These are phyloP conservation scores for Aplochiton taeniatus DNA, from an alignment of 2,797 vertebrate genomes.

Conservation along the genomic window DNA sequence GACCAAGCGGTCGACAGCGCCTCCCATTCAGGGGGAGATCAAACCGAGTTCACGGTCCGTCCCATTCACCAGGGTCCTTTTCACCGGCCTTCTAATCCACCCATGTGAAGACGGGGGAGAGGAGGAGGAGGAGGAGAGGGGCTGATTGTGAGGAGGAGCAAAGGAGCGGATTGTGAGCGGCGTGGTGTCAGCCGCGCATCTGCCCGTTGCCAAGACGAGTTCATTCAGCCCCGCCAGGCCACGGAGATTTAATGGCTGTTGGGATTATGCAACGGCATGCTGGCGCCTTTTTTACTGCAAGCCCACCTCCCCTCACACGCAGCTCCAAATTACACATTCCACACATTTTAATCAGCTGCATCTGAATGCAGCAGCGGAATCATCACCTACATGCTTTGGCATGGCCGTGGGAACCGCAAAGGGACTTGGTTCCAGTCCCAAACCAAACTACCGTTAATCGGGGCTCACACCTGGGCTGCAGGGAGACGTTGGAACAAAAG, in stretches of 20 bases:
- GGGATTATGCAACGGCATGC: conserved; percentile 72
- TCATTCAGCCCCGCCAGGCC: conserved; percentile 58
- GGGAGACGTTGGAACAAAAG: conserved; percentile 15
- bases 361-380: conserved; percentile 48
- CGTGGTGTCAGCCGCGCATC: conserved; percentile 55
- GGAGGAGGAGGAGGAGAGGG: no score
- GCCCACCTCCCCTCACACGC: conserved; percentile 27
- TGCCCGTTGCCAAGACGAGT: conserved; percentile 67
- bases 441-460: conserved; percentile 20
- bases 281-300: conserved; percentile 49
- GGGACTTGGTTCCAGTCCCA: conserved; percentile 47
- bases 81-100: conserved; percentile 44
- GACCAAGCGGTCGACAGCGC: conserved; percentile 35
- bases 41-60: conserved; percentile 41
- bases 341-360: conserved; percentile 62
- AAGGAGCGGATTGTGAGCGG: conserved; percentile 50
- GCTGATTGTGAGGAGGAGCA: conserved; percentile 25
- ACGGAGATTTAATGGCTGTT: conserved; percentile 69
- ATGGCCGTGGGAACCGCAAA: no score
- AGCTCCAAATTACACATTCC: conserved; percentile 64
- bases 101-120: not conserved
- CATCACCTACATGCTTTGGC: conserved; percentile 45
- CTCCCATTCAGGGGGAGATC: conserved; percentile 47
- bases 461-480: conserved; percentile 61
- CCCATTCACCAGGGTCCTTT: conserved; percentile 39